Evolutionary conservation across 2,113 vertebrate genomes (phyloP), one percentile per base, ranked within the genome.

Genomic region (Toxotes jaculatrix): DNA sequence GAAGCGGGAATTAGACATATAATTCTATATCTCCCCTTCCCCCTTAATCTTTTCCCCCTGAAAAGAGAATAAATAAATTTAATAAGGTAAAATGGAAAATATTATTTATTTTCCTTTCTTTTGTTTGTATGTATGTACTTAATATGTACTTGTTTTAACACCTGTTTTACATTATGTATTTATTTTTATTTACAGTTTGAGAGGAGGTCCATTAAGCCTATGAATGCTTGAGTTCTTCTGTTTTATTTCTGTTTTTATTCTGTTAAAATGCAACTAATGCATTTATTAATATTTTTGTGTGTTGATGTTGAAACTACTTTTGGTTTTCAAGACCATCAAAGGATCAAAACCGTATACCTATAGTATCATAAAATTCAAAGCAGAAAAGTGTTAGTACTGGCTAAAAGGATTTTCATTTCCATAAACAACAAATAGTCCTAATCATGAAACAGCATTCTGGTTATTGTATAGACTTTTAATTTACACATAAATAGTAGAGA

Each of bases 401-500:
- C 23, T 49, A 36, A 64, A 45, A 21, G 1, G 7, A 71, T 17
- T 27, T 27, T 27, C 1, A 47, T 27, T 45, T 19, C 21, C 70
- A 42, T 40, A 21, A 77, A 42, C 47, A 65, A 51, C 9, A 59
- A 75, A 34, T 3, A 59, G 27, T 43, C 42, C 57, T 59, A 19
- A 21, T 27, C 40, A 78, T 69, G 23, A 67, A 82, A 62, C 34
- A 49, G 64, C 72, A 65, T 34, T 42, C 65, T 80, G 59, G 65
- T 84, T 93, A 83, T 91, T 93, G 84, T 91, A 95, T 98, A 99
- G 96, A 97, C 94, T 96, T 98, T 96, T 95, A 94, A 93, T 95
- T 96, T 97, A 96, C 97, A 98, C 98, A 97, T 96, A 96, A 98
- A 97, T 97, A 95, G 96, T 97, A 97, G 96, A 98, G 96, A 98